These are phyloP conservation scores for Phortica magna DNA, from an alignment of 2,888 invertebrate species.

Conservation along the genomic window DNA sequence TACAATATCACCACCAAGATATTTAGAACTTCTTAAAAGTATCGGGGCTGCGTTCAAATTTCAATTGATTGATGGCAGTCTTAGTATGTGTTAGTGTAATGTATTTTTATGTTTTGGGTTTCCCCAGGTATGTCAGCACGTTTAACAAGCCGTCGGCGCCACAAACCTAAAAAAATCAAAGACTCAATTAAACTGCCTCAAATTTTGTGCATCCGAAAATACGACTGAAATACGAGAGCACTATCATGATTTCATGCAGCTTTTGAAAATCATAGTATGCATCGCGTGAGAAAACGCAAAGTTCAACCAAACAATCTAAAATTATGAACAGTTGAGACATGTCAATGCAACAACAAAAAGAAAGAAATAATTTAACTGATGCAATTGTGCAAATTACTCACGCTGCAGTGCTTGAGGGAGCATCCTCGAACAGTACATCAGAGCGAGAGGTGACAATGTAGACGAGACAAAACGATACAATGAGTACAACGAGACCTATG, in stretches of 20 bases:
- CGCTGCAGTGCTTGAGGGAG: slow-evolving; percentile 73
- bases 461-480: slow-evolving; percentile 76
- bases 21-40: not conserved
- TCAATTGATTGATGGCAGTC: slow-evolving; percentile 22
- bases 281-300: slow-evolving; percentile 14
- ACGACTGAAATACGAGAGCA: slow-evolving; percentile 35
- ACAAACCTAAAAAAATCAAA: slow-evolving; percentile 66
- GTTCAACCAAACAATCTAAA: slow-evolving; percentile 35
- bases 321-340: slow-evolving; percentile 1
- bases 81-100: slow-evolving; percentile 12
- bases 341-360: slow-evolving; percentile 12
- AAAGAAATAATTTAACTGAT: not conserved
- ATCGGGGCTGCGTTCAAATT: not conserved
- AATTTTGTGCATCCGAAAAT: slow-evolving; percentile 5
- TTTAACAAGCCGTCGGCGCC: slow-evolving; percentile 76
- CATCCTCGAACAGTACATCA: slow-evolving; percentile 76
- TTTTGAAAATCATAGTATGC: slow-evolving; percentile 9
- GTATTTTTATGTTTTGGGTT: not conserved
- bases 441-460: slow-evolving; percentile 76
- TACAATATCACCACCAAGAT: not conserved
- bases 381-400: slow-evolving; percentile 62
- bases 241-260: slow-evolving; percentile 20
- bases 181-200: not conserved
- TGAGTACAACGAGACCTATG: slow-evolving; percentile 74
- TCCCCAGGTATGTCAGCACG: slow-evolving; percentile 15